A percentile compares a stretch with the other conserved stretches of the same genome.
These are phyloP conservation scores for Netelia virgata DNA, from an alignment of 2,888 invertebrate species.

Conservation along the genomic window DNA sequence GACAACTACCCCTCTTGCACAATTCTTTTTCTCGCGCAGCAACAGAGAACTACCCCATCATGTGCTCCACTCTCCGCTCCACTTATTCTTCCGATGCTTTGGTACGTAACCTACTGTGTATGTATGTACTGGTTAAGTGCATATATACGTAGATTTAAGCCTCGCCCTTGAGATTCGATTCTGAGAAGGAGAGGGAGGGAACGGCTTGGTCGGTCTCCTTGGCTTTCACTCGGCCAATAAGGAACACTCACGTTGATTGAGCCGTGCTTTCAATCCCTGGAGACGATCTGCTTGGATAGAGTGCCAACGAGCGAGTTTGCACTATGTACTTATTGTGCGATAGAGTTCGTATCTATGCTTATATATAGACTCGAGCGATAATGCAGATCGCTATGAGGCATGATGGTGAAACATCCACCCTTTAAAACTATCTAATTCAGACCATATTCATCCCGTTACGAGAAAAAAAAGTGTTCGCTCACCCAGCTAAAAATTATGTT, in stretches of 20 bases:
- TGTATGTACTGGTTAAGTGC: background rate
- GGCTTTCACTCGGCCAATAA: conserved; percentile 74
- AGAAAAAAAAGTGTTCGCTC: background rate
- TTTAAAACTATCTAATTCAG: background rate
- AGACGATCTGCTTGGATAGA: conserved; percentile 16
- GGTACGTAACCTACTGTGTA: background rate
- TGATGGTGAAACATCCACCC: background rate
- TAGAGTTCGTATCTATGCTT: too few species aligned
- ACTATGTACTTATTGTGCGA: background rate
- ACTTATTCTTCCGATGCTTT: conserved; percentile 43
- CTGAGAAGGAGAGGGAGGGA: conserved; percentile 56
- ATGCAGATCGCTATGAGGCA: background rate
- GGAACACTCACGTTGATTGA: conserved; percentile 71
- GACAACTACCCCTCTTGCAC: conserved; percentile 58
- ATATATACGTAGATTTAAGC: conserved; percentile 10
- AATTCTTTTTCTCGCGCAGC: conserved; percentile 55
- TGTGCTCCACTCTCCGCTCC: conserved; percentile 54
- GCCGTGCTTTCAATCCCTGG: conserved; percentile 62
- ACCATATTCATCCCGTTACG: background rate
- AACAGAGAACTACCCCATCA: conserved; percentile 26
- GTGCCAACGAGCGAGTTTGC: conserved; percentile 9
- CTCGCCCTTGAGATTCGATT: conserved; percentile 79
- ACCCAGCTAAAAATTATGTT: background rate
- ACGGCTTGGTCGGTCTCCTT: conserved; percentile 55
- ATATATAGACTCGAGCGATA: background rate